phyloP scores from a whole-genome alignment of 2,113 vertebrate genomes.

The Syrrhaptes paradoxus region DNA sequence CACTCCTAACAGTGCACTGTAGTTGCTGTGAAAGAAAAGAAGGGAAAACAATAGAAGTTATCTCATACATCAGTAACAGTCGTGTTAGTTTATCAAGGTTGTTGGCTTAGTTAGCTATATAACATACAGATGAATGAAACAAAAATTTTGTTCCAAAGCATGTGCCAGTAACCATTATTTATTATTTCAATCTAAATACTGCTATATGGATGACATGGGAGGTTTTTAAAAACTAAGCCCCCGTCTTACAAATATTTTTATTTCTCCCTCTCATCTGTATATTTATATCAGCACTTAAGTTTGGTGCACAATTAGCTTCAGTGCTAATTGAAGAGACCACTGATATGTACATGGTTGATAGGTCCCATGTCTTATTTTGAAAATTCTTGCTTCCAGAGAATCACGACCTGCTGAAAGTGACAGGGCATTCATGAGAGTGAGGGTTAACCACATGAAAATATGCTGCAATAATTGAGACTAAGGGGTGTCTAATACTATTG shows the following conservation, averaged over 20 bases:
- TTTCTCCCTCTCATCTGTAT: background rate
- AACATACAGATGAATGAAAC: background rate
- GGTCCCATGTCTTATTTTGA: background rate
- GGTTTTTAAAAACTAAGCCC: background rate
- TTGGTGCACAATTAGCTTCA: background rate
- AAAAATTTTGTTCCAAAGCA: background rate
- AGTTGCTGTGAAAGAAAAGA: constrained; percentile 84
- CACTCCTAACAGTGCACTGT: constrained; percentile 93
- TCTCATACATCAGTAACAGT: background rate
- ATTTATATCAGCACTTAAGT: background rate
- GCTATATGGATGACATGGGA: background rate
- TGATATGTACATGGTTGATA: background rate
- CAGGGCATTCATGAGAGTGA: background rate
- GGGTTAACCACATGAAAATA: background rate
- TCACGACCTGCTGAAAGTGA: too few relatives aligned
- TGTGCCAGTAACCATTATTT: background rate
- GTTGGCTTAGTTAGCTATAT: background rate
- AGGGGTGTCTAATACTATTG: background rate
- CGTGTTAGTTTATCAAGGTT: background rate
- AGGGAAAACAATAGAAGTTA: background rate
- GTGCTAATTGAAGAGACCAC: background rate
- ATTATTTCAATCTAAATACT: background rate
- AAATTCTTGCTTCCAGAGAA: background rate
- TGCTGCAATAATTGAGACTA: background rate
- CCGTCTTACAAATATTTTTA: background rate